These are phyloP conservation scores for Acanthosoma haemorrhoidale DNA, from an alignment of 2,888 invertebrate species.

Conservation along the genomic window DNA sequence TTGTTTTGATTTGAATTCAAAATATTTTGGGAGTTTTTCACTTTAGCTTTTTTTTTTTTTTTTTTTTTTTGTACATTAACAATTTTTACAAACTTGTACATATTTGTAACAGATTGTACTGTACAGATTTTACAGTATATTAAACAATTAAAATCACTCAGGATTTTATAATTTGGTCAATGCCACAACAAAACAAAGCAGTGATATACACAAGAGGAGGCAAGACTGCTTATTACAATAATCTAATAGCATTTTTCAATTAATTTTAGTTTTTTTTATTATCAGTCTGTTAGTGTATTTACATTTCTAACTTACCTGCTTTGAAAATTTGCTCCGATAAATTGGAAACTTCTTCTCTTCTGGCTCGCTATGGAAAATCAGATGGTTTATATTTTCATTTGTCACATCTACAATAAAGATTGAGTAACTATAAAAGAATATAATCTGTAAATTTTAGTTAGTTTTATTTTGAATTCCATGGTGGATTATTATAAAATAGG, in stretches of 20 bases:
- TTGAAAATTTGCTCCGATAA: conserved; percentile 52
- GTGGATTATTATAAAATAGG: too few species aligned
- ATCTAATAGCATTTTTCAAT: neutral
- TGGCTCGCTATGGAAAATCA: conserved; percentile 36
- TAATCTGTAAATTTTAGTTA: too few species aligned
- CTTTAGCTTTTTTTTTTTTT: too few species aligned
- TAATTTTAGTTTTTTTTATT: neutral
- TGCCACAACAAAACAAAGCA: neutral
- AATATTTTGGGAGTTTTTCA: too few species aligned
- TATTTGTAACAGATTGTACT: too few species aligned
- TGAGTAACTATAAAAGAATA: too few species aligned
- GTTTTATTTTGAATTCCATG: too few species aligned
- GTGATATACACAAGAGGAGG: neutral
- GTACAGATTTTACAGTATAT: neutral
- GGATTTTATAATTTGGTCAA: neutral
- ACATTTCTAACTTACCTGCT: conserved; percentile 42
- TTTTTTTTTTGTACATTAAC: too few species aligned
- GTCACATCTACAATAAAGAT: conserved; percentile 17
- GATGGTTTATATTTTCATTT: conserved; percentile 32
- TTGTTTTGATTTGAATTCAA: too few species aligned
- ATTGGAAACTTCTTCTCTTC: conserved; percentile 47
- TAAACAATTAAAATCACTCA: neutral
- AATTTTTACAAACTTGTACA: too few species aligned
- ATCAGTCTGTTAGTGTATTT: neutral
- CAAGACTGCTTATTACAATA: neutral